Conservation (phyloP, 2,113 vertebrate species). For the Ameiurus melas region DNA sequence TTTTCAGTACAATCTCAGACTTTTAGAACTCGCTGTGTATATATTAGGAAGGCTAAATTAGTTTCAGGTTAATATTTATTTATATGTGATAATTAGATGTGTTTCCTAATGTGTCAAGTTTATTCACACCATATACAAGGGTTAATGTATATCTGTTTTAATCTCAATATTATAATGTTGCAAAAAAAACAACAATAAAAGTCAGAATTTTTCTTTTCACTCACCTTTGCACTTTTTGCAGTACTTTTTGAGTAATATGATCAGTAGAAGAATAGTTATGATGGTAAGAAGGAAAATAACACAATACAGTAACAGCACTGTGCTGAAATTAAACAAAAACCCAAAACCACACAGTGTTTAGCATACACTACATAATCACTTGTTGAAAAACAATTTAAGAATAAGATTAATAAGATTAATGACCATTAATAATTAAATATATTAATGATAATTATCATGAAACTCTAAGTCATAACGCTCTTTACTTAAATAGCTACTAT, state of each 20-base stretch:
- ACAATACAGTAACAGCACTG: not conserved
- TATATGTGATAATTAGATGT: not conserved
- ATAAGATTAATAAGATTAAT: not conserved
- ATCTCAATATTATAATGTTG: no score
- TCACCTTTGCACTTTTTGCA: not conserved
- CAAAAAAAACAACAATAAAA: not conserved
- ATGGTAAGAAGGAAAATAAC: conserved; percentile 34
- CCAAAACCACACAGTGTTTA: not conserved
- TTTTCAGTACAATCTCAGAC: not conserved
- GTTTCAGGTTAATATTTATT: not conserved
- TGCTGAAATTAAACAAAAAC: not conserved
- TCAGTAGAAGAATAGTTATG: conserved; percentile 12
- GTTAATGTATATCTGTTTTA: not conserved
- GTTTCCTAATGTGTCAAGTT: not conserved
- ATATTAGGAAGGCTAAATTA: not conserved
- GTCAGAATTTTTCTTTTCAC: not conserved
- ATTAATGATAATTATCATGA: not conserved
- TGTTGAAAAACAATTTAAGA: not conserved
- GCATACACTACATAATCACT: not conserved
- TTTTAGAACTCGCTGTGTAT: not conserved
- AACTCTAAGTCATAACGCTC: not conserved
- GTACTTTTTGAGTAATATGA: conserved; percentile 10
- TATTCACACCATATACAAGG: not conserved
- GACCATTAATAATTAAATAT: not conserved
- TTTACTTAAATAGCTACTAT: not conserved